phyloP scores from a whole-genome alignment of 2,888 invertebrate genomes.

The Mimas tiliae region DNA sequence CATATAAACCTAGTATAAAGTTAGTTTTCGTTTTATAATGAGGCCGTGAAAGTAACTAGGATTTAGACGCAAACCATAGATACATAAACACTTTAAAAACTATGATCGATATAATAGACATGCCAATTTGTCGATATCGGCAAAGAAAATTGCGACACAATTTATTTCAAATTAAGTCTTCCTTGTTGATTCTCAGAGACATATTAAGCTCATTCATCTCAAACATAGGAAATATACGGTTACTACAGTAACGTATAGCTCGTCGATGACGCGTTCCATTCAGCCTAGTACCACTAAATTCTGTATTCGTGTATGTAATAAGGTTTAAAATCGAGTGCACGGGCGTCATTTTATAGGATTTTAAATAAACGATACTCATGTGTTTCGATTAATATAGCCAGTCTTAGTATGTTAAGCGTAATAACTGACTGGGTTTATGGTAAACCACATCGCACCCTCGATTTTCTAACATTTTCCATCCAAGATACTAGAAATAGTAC shows the following conservation, averaged over 20 bases:
- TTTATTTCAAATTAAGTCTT: not conserved
- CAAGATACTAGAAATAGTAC: not conserved
- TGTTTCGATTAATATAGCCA: not conserved
- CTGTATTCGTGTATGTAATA: not conserved
- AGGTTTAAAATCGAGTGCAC: not conserved
- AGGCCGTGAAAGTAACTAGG: no score
- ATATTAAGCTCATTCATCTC: not conserved
- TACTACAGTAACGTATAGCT: slow-evolving; percentile 4
- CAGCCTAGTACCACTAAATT: not conserved
- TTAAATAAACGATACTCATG: slow-evolving; percentile 1
- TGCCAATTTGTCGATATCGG: slow-evolving; percentile 1
- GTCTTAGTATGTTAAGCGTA: slow-evolving; percentile 21
- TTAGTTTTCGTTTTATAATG: no score
- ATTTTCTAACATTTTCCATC: not conserved
- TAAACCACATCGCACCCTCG: not conserved
- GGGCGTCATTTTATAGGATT: not conserved
- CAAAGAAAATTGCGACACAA: not conserved
- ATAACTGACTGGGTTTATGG: slow-evolving; percentile 9
- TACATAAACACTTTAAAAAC: not conserved
- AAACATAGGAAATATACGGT: slow-evolving; percentile 3
- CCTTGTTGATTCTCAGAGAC: not conserved
- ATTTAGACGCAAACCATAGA: not conserved
- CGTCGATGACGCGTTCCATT: not conserved
- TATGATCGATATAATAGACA: not conserved
- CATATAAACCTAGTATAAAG: no score